Percentiles rank a stretch among this genome's conserved stretches.
Evolutionary conservation across 2,797 vertebrate species (phyloP).

Genomic region (Kryptolebias ocellatus): DNA sequence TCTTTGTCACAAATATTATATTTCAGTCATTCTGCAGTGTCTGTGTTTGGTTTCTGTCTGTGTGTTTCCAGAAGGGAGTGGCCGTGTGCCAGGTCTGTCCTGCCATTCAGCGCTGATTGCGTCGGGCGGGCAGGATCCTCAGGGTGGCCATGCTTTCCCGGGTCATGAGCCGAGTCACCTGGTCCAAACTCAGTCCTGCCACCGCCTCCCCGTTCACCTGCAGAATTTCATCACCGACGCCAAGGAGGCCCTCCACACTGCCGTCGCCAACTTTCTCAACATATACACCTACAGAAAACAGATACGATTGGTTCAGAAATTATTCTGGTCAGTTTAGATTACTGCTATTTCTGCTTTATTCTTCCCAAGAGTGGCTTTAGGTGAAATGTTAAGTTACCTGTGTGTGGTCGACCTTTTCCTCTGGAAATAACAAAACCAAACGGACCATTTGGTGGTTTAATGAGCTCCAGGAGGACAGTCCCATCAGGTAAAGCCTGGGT

Average conservation of each 20-base stretch:
- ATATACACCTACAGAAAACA: constrained; percentile 85
- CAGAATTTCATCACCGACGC: constrained; percentile 92
- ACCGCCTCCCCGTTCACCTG: constrained; percentile 91
- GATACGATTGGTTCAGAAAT: background rate
- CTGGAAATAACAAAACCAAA: constrained; percentile 93
- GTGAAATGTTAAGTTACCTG: constrained; percentile 77
- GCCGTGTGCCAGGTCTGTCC: constrained; percentile 4
- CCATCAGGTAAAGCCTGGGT: constrained; percentile 90
- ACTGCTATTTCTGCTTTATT: background rate
- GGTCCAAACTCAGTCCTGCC: constrained; percentile 86
- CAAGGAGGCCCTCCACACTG: constrained; percentile 87
- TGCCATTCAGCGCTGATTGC: constrained; percentile 77
- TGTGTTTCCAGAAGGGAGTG: constrained; percentile 18
- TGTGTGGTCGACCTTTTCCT: constrained; percentile 89
- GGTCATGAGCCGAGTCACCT: constrained; percentile 86
- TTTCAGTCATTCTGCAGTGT: constrained; percentile 25
- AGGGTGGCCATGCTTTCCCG: constrained; percentile 83
- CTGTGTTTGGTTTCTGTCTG: constrained; percentile 8
- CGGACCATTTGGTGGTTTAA: constrained; percentile 82
- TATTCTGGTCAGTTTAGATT: background rate
- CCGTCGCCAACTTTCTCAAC: constrained; percentile 90
- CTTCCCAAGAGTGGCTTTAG: background rate
- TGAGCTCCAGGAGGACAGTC: constrained; percentile 89
- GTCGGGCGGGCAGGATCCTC: constrained; percentile 87
- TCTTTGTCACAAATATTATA: constrained; percentile 11